Base-by-base conservation (phyloP, 2,888 invertebrate genomes). In the Lottia scabra region DNA sequence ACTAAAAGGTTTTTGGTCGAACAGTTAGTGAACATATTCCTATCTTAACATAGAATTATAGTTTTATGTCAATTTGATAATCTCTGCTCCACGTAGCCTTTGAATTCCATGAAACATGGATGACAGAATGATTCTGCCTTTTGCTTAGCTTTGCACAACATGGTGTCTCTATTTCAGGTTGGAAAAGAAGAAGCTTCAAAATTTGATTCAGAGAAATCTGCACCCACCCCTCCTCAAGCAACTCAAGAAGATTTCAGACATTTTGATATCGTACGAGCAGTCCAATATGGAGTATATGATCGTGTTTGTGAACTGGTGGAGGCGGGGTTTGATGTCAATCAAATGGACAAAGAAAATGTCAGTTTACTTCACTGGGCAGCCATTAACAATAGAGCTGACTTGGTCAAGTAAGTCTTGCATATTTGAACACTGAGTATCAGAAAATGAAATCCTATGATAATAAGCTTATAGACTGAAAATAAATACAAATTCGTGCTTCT, bases 361-460 rank as follows among this genome's bases (percentile, higher is more conserved):
- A 97, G 98, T 2, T 91, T 99, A 68, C 91, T 99, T n/a, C 99
- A 99, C 90, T 99, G 99, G 99, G 99, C 99, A 48, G 95, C 99
- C 23, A 99, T 99, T 87, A 99, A 99, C 90, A 99, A 99, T 91
- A 92, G 98, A 72, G 93, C 94, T 80, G 97, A 98, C 84, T 95
- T 99, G 82, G 96, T 98, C 73, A 93, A 93, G 90, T 91, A 79
- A 79, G 83, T 68, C 23, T 38, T 30, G 30, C n/a, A n/a, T n/a
- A n/a, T n/a, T n/a, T n/a, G n/a, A n/a, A n/a, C n/a, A n/a, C n/a
- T n/a, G n/a, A n/a, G n/a, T n/a, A n/a, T n/a, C n/a, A n/a, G n/a
- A n/a, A n/a, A n/a, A n/a, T n/a, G n/a, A n/a, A n/a, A n/a, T n/a
- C n/a, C n/a, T n/a, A n/a, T n/a, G n/a, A n/a, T n/a, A n/a, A n/a